Conservation (phyloP, 1,140 invertebrate species). For the Nomia melanderi region DNA sequence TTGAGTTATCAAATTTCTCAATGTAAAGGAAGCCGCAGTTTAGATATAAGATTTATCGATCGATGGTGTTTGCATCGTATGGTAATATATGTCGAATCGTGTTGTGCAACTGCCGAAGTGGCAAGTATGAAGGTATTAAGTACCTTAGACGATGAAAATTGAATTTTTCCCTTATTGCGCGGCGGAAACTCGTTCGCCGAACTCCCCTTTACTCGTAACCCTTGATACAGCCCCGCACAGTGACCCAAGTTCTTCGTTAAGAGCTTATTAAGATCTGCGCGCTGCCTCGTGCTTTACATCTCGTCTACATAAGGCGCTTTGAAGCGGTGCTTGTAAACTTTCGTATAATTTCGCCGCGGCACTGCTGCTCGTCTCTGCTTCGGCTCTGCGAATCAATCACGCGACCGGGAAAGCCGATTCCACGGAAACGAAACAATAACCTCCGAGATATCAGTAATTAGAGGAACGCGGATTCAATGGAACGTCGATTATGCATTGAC, state of each 20-base stretch:
- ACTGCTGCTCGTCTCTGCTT: background rate
- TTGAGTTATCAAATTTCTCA: no score
- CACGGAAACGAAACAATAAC: background rate
- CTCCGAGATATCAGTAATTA: background rate
- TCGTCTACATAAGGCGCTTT: slow-evolving; percentile 21
- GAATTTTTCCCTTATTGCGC: background rate
- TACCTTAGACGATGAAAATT: no score
- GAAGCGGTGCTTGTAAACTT: slow-evolving; percentile 4
- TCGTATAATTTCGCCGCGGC: slow-evolving; percentile 11
- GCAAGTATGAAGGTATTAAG: no score
- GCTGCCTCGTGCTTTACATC: slow-evolving; percentile 28
- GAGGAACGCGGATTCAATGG: background rate
- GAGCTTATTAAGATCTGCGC: slow-evolving; percentile 28
- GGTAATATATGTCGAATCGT: no score
- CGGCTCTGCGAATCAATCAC: background rate
- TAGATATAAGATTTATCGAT: no score
- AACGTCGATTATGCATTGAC: no score
- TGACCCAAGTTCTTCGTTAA: slow-evolving; percentile 22
- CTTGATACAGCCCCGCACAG: background rate
- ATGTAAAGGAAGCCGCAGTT: no score
- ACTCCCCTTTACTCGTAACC: slow-evolving; percentile 4
- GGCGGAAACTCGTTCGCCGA: background rate
- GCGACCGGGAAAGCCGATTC: background rate
- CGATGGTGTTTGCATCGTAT: no score
- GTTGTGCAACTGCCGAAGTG: no score